Evolutionary conservation across 2,113 vertebrate species (phyloP).

Genomic region (Cheirogaleus medius): DNA sequence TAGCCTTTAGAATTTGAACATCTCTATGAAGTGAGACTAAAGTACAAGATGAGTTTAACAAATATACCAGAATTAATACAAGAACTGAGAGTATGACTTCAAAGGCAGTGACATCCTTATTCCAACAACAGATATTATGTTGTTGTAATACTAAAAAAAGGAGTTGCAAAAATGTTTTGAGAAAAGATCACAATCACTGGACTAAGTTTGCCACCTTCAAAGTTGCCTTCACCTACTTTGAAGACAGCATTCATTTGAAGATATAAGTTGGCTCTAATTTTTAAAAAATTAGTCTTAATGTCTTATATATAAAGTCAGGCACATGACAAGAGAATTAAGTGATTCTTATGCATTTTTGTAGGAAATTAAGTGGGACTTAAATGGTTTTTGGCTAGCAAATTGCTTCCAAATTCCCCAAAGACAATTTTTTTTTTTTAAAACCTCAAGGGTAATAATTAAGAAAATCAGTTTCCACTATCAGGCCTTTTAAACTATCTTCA

Average conservation of each 20-base stretch:
- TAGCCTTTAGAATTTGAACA: slow-evolving; percentile 3
- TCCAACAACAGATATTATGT: slow-evolving; percentile 3
- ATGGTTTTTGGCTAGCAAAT: background rate
- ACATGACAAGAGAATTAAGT: slow-evolving; percentile 13
- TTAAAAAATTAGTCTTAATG: slow-evolving; percentile 48
- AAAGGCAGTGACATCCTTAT: slow-evolving; percentile 10
- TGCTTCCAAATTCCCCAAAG: slow-evolving; percentile 27
- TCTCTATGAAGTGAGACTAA: background rate
- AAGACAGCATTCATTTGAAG: slow-evolving; percentile 23
- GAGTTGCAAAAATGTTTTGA: slow-evolving; percentile 12
- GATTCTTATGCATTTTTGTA: slow-evolving; percentile 26
- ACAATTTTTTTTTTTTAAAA: background rate
- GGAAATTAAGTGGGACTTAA: background rate
- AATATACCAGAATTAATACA: background rate
- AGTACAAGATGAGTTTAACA: slow-evolving; percentile 11
- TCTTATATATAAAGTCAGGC: background rate
- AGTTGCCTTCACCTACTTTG: background rate
- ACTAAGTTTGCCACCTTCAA: background rate
- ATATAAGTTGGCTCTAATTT: background rate
- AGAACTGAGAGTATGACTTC: background rate
- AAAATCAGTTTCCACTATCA: background rate
- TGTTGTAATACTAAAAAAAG: background rate
- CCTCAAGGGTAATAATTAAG: background rate
- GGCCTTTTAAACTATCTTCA: background rate
- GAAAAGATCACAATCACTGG: background rate